These are phyloP conservation scores for Chauna torquata DNA, from an alignment of 2,113 vertebrate genomes.

Conservation along the genomic window DNA sequence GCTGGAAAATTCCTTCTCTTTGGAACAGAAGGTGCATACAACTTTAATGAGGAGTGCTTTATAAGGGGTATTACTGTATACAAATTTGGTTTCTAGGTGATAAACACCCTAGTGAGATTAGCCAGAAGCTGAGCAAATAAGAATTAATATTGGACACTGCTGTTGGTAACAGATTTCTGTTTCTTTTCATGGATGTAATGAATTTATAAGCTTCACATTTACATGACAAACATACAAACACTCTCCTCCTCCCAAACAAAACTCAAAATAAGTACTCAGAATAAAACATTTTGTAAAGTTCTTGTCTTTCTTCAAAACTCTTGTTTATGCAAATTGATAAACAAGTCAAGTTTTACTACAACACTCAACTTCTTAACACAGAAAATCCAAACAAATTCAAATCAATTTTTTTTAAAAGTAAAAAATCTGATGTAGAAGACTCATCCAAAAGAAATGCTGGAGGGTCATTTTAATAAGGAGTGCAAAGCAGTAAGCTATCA, in stretches of 20 bases:
- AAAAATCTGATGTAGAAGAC: fast-evolving
- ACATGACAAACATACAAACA: background rate
- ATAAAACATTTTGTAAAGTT: background rate
- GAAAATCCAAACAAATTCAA: background rate
- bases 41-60: background rate
- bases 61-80: background rate
- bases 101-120: constrained; percentile 14
- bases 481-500: constrained; percentile 11
- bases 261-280: background rate
- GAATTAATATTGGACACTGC: background rate
- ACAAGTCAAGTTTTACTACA: background rate
- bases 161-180: constrained; percentile 8
- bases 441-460: constrained; percentile 1
- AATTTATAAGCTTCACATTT: background rate
- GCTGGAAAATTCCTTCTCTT: background rate
- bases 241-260: background rate
- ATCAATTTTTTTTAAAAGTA: background rate
- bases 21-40: background rate
- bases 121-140: background rate
- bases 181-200: background rate
- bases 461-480: constrained; percentile 48
- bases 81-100: background rate
- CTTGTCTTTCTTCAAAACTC: background rate
- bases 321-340: background rate
- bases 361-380: background rate